phyloP scores from a whole-genome alignment of 2,888 invertebrate species.

The Phengaris alcon region DNA sequence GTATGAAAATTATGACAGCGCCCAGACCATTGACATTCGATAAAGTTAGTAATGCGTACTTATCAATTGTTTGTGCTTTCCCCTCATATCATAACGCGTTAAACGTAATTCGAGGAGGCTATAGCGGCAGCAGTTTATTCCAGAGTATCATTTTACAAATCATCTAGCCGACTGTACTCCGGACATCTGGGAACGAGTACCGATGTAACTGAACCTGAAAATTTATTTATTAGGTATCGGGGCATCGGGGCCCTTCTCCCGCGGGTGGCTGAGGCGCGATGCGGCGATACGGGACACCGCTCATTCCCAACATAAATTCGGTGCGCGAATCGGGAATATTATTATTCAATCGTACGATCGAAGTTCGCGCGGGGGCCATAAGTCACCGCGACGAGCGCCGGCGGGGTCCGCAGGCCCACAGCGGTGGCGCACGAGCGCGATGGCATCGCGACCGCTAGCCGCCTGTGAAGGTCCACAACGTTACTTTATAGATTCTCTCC shows the following conservation, averaged over 20 bases:
- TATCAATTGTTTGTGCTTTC: too few species aligned
- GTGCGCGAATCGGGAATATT: conserved; percentile 77
- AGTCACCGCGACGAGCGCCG: conserved; percentile 77
- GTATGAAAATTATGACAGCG: too few species aligned
- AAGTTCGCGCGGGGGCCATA: conserved; percentile 75
- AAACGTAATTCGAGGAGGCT: too few species aligned
- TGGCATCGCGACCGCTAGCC: conserved; percentile 68
- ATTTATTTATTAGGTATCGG: conserved; percentile 68
- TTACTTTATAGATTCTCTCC: conserved; percentile 38
- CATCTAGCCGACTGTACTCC: conserved; percentile 42
- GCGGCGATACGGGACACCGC: conserved; percentile 71
- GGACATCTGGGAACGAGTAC: conserved; percentile 47
- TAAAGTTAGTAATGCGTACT: too few species aligned
- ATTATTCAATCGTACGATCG: conserved; percentile 78
- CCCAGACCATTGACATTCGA: too few species aligned
- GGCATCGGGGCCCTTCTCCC: conserved; percentile 62
- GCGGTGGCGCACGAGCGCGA: conserved; percentile 75
- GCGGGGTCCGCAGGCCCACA: conserved; percentile 76
- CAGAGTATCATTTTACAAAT: conserved; percentile 46
- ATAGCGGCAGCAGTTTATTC: not conserved
- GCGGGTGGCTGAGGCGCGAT: conserved; percentile 58
- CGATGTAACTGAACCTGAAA: conserved; percentile 54
- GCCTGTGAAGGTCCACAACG: conserved; percentile 34
- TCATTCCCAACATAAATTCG: conserved; percentile 78
- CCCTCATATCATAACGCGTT: too few species aligned